These are phyloP conservation scores for Drosophila tripunctata DNA, from an alignment of 2,888 invertebrate genomes.

Conservation along the genomic window DNA sequence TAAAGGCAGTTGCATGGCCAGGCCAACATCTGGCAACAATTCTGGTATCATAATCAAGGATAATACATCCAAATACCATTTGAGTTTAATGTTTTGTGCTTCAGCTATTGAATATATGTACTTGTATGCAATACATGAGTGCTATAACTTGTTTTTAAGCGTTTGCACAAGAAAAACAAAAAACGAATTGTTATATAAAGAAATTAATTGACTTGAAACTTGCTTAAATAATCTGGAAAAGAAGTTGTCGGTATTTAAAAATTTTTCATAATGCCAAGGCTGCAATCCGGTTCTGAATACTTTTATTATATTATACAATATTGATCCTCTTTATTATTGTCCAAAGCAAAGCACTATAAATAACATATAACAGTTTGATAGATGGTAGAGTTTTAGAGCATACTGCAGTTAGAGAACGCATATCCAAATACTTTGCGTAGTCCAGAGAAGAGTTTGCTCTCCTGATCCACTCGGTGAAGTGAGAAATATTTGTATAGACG, in stretches of 20 bases:
- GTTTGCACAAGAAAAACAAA: too few relatives aligned
- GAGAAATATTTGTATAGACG: conserved; percentile 45
- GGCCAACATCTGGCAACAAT: neutral
- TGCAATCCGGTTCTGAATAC: too few relatives aligned
- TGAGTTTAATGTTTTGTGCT: neutral
- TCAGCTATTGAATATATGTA: neutral
- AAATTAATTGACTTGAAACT: neutral
- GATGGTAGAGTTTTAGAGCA: neutral
- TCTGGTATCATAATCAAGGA: neutral
- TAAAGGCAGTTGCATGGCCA: neutral
- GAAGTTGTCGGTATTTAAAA: too few relatives aligned
- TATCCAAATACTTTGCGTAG: conserved; percentile 3
- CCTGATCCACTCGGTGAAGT: conserved; percentile 32
- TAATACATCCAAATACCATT: neutral
- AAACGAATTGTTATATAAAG: too few relatives aligned
- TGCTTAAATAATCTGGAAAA: too few relatives aligned
- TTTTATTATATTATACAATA: too few relatives aligned
- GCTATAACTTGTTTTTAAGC: neutral
- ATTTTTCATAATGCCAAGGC: too few relatives aligned
- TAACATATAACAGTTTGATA: neutral
- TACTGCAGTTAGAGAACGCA: neutral
- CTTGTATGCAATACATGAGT: neutral
- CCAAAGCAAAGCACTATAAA: neutral
- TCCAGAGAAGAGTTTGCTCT: conserved; percentile 20
- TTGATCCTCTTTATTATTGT: neutral